These are phyloP conservation scores for Poeciliopsis retropinna DNA, from an alignment of 2,113 vertebrate species.

Conservation along the genomic window DNA sequence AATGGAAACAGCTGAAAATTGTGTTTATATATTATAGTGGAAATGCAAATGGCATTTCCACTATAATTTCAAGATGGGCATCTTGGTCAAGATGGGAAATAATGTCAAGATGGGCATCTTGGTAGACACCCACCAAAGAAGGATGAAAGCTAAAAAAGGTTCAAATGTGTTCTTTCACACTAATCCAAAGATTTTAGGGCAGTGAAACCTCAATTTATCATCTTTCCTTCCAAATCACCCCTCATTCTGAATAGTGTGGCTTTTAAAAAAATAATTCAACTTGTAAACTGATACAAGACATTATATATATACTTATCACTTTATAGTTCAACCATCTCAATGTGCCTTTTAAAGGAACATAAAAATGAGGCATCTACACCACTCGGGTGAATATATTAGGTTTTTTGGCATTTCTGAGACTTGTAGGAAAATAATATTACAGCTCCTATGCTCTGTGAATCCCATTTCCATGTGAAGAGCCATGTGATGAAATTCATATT, in stretches of 20 bases:
- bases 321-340: constrained; percentile 1
- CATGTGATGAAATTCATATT: constrained; percentile 60
- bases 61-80: not conserved
- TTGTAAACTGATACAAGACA: constrained; percentile 32
- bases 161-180: constrained; percentile 15
- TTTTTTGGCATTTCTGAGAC: not conserved
- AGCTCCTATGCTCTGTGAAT: constrained; percentile 25
- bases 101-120: not conserved
- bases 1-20: constrained; percentile 22
- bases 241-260: constrained; percentile 37
- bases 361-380: not conserved
- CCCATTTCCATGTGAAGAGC: constrained; percentile 49
- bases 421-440: constrained; percentile 11
- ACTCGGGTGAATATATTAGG: not conserved
- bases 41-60: not conserved
- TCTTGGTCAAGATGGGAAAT: not conserved
- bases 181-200: constrained; percentile 39
- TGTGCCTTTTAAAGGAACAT: not conserved
- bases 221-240: constrained; percentile 19
- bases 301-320: constrained; percentile 16
- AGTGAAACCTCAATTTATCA: constrained; percentile 49
- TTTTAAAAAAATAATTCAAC: constrained; percentile 47
- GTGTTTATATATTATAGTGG: not conserved
- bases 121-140: not conserved
- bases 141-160: too few relatives aligned